Base-by-base conservation (phyloP, 2,113 vertebrate species). In the Tetraodon nigroviridis region DNA sequence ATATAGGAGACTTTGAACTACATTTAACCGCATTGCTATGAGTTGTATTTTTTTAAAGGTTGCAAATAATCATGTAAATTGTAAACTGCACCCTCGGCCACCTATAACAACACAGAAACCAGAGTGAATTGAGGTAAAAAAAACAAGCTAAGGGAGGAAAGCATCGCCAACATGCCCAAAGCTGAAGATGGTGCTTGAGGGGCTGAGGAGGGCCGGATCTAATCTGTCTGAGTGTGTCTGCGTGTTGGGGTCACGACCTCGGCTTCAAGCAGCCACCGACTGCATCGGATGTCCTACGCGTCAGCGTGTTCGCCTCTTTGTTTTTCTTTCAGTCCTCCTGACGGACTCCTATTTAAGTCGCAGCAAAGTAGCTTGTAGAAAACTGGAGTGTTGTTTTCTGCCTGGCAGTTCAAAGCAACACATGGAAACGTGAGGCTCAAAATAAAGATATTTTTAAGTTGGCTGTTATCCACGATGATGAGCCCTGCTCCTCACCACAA, bases 251-350 rank as follows among this genome's bases (percentile, higher is more conserved):
- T 47, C 58, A 73, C 74, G 72, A 71, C 61, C 74, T 79, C 65
- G 54, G 52, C 65, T 55, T 76, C 69, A 76, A 80, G 68, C 47
- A 56, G 48, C 61, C 53, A 56, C 18, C 67, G 62, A 65, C 51
- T 68, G 72, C 74, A 84, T 78, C 69, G 62, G 61, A 41, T 44
- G 58, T 54, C 53, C 18, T 51, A 54, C 63, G 51, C 18, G 24
- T 60, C 61, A 60, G 18, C 21, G 7, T 48, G 58, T 56, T 51
- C 2, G 16, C 59, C 11, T 76, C 22, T 45, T 55, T 7, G 1
- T 51, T 62, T 64, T 24, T 61, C 46, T 18, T 19, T n/a, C 19
- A 19, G 0, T 14, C 15, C 44, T 54, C 51, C 48, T 24, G 62
- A 41, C 46, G 45, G 55, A 64, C 22, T 52, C 45, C 51, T 20